Evolutionary conservation across 2,113 vertebrate species (phyloP), one percentile per base, ranked within the genome.

Genomic region (Ahaetulla prasina): DNA sequence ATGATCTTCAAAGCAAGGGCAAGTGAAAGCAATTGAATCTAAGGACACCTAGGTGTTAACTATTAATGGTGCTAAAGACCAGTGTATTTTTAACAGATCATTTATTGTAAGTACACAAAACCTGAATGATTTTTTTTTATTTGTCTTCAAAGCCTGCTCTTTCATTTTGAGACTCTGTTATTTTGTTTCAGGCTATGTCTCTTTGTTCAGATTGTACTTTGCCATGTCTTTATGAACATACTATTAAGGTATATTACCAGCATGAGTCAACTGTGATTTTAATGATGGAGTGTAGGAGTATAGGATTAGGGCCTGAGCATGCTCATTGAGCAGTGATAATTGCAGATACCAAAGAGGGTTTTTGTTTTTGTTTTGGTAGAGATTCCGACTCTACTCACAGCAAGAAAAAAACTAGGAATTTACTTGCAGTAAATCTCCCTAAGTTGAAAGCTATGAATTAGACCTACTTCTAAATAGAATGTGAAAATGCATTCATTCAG

Each of bases 371-470:
- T 88, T 18, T 54, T 54, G 18, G 53, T 93, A 91, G 96, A 93
- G 95, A 95, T 93, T 96, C 93, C 94, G 93, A 93, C 96, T 97
- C 94, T 94, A 91, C 89, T 97, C 96, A 96, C 96, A 97, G 97
- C 94, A 95, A 94, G 96, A 94, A 63, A 96, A 89, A 95, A 97
- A 97, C 96, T 94, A 96, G 96, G 95, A 96, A 97, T 96, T 96
- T 95, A 96, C 95, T 97, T 3, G 12, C 94, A 94, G 96, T 85
- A 12, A 97, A 95, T 94, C 93, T 97, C 89, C 91, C 95, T 96
- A 97, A 97, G 93, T 96, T 14, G 89, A 96, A 95, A 97, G 14
- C 97, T 97, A 97, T 96, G 96, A 97, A 97, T 97, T 97, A 95
- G 96, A 96, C 93, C 96, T 94, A 95, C 96, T 97, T 55, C 88